A percentile compares a stretch with the other conserved stretches of the same genome.
phyloP scores from a whole-genome alignment of 1,140 invertebrate species.

The Agraylea sexmaculata region DNA sequence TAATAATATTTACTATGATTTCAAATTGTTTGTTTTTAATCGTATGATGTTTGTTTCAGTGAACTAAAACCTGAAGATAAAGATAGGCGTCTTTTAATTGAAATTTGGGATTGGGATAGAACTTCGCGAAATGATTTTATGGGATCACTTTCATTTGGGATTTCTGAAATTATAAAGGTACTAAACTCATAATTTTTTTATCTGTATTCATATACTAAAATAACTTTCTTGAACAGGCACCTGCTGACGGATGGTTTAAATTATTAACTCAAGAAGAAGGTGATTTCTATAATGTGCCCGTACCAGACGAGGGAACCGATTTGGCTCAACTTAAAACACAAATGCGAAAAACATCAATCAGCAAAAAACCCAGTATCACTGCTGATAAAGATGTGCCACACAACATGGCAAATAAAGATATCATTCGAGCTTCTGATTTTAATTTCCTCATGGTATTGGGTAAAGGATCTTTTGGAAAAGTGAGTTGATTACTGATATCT shows the following conservation, averaged over 20 bases:
- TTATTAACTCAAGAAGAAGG: constrained; percentile 95
- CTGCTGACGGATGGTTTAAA: constrained; percentile 95
- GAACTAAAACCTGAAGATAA: constrained; percentile 93
- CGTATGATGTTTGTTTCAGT: constrained; percentile 44
- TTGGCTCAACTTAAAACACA: constrained; percentile 75
- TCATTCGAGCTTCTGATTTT: constrained; percentile 92
- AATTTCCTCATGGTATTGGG: constrained; percentile 96
- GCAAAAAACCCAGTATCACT: constrained; percentile 29
- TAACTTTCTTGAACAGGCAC: constrained; percentile 36
- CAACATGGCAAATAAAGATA: constrained; percentile 88
- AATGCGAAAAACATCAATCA: constrained; percentile 52
- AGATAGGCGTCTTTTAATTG: constrained; percentile 87
- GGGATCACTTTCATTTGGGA: constrained; percentile 97
- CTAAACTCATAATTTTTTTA: constrained; percentile 1
- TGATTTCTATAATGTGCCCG: constrained; percentile 97
- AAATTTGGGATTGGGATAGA: constrained; percentile 98
- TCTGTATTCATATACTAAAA: neutral
- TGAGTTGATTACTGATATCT: constrained; percentile 43
- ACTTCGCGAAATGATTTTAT: constrained; percentile 99
- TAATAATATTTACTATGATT: constrained; percentile 36
- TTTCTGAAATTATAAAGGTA: constrained; percentile 87
- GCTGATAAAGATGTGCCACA: constrained; percentile 70
- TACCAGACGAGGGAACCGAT: constrained; percentile 84
- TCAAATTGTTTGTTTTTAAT: too few species aligned
- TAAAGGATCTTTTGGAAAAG: constrained; percentile 97